Evolutionary conservation across 2,113 vertebrate species (phyloP).

Genomic region (Pithys albifrons): DNA sequence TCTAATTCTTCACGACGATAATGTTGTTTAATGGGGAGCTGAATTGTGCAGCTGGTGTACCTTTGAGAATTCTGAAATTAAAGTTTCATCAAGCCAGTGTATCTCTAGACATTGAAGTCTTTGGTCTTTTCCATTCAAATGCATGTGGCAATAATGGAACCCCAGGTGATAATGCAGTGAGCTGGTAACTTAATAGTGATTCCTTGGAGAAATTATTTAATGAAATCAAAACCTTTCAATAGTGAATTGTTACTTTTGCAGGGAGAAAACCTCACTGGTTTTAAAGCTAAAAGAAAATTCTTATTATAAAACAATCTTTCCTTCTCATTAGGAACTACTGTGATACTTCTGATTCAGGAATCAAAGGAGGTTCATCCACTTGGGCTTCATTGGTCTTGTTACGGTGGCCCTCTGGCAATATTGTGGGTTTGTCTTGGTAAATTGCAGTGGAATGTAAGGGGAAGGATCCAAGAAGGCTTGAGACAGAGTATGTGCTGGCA

Average conservation of each 20-base stretch:
- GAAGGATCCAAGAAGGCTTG: neutral
- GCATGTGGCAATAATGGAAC: neutral
- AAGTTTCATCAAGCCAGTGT: neutral
- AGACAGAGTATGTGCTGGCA: neutral
- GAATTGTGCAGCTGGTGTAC: neutral
- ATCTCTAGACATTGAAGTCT: neutral
- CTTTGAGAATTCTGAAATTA: neutral
- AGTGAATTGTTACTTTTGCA: neutral
- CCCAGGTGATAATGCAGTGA: neutral
- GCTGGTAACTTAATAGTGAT: neutral
- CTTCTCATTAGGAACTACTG: neutral
- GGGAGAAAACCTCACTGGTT: neutral
- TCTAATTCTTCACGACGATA: neutral
- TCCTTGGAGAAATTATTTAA: neutral
- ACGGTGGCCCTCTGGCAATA: neutral
- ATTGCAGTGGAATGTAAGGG: neutral
- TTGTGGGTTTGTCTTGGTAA: neutral
- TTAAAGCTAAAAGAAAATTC: neutral
- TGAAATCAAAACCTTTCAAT: neutral
- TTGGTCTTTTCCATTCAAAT: neutral
- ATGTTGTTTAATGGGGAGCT: constrained; percentile 1
- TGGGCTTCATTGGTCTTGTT: neutral
- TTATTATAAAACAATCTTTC: neutral
- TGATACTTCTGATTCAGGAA: neutral
- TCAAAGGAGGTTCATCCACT: fast-evolving